phyloP scores from a whole-genome alignment of 2,797 vertebrate genomes.

The Chelmon rostratus region DNA sequence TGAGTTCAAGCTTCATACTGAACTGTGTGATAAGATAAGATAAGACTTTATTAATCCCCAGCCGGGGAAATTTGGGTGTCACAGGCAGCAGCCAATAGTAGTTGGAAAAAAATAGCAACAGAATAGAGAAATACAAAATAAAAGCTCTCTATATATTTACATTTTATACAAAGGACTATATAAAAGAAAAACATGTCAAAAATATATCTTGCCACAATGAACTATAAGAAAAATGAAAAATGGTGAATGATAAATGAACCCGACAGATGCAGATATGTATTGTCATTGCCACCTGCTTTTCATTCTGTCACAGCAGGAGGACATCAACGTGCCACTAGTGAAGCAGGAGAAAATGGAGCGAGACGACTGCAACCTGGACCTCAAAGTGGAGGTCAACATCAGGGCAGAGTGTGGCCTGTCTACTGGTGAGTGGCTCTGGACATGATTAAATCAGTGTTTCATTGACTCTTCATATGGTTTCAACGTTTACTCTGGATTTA shows the following conservation, averaged over 20 bases:
- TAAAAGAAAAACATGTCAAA: too few species aligned
- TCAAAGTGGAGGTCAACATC: slow-evolving; percentile 82
- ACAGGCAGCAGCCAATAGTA: too few species aligned
- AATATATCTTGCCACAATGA: too few species aligned
- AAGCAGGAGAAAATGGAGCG: slow-evolving; percentile 81
- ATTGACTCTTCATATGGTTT: background rate
- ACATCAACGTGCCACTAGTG: slow-evolving; percentile 55
- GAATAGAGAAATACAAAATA: too few species aligned
- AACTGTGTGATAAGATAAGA: background rate
- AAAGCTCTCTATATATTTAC: too few species aligned
- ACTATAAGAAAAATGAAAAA: too few species aligned
- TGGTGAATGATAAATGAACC: background rate
- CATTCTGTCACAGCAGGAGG: slow-evolving; percentile 56
- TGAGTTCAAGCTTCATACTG: background rate
- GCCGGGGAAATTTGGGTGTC: too few species aligned
- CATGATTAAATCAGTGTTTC: background rate
- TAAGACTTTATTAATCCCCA: too few species aligned
- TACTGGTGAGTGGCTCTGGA: slow-evolving; percentile 50
- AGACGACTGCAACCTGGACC: slow-evolving; percentile 77
- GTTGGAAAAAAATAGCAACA: too few species aligned
- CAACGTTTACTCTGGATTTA: background rate
- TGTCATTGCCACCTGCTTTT: slow-evolving; percentile 21
- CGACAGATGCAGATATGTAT: background rate
- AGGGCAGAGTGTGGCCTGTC: slow-evolving; percentile 69
- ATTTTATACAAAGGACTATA: too few species aligned